A percentile compares a stretch with the other conserved stretches of the same genome.
These are phyloP conservation scores for Tretioscincus oriximinensis DNA, from an alignment of 2,113 vertebrate genomes.

Conservation along the genomic window DNA sequence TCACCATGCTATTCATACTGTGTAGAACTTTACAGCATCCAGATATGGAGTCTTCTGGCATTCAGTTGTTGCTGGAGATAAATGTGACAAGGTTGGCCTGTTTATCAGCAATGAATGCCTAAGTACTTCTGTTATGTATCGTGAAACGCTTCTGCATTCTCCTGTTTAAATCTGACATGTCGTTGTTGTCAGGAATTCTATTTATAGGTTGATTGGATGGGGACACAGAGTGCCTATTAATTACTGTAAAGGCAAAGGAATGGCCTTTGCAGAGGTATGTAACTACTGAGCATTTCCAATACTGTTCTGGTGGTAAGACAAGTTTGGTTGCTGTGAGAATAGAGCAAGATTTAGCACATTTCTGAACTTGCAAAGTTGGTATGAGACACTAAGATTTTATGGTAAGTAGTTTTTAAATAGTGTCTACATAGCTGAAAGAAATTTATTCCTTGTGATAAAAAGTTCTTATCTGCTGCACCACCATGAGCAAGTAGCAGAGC, in stretches of 20 bases:
- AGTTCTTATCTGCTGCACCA: neutral
- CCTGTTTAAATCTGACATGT: slow-evolving; percentile 55
- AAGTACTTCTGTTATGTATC: slow-evolving; percentile 50
- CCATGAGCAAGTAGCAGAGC: neutral
- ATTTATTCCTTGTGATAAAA: neutral
- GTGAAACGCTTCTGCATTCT: slow-evolving; percentile 59
- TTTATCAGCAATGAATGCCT: slow-evolving; percentile 67
- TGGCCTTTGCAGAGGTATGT: neutral
- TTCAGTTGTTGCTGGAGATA: slow-evolving; percentile 38
- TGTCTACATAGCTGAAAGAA: neutral
- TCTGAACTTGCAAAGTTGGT: neutral
- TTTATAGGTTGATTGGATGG: slow-evolving; percentile 61
- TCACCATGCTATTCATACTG: neutral
- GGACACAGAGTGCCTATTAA: slow-evolving; percentile 35
- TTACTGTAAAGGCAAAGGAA: slow-evolving; percentile 48
- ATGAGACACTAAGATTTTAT: neutral
- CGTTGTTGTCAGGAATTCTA: slow-evolving; percentile 58
- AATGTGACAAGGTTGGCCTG: slow-evolving; percentile 39
- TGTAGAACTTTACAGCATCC: slow-evolving; percentile 20
- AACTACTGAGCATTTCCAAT: slow-evolving; percentile 36
- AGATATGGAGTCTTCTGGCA: slow-evolving; percentile 46
- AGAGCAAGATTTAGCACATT: slow-evolving; percentile 19
- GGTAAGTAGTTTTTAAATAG: neutral
- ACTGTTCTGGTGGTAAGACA: slow-evolving; percentile 4
- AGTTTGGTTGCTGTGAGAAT: slow-evolving; percentile 18